Evolutionary conservation across 2,888 invertebrate species (phyloP), one percentile per base, ranked within the genome.

Genomic region (Pteria penguin): DNA sequence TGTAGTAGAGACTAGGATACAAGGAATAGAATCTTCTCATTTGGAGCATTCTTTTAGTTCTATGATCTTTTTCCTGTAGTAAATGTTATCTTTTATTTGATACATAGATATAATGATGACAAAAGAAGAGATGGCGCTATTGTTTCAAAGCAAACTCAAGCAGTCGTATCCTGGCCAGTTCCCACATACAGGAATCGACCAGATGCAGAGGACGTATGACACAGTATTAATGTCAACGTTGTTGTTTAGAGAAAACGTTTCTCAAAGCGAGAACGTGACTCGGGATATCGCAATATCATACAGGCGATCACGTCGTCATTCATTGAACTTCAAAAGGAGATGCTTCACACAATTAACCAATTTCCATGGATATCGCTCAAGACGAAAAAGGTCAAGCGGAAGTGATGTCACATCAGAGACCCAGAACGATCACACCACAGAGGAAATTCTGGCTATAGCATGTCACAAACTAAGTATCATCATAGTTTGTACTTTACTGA

Each of bases 381-480:
- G 70, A 14, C 0, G 2, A n/a, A 70, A 70, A 45, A 29, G 70
- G 31, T 58, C 70, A n/a, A 18, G 24, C 36, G 18, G 4, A 18
- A 2, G 11, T 11, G 36, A 33, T 26, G 14, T 24, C 18, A 18
- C 24, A 14, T 24, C 26, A 5, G 22, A n/a, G 2, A 18, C 66
- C 22, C 31, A 52, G 26, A 29, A 63, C 11, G 45, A 33, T 2
- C 78, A 84, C 61, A 82, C 82, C 58, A 31, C 84, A 18, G 84
- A 86, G 63, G 83, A 84, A 71, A 76, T 76, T 8, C 78, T 86
- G 11, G 84, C 84, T n/a, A 81, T 83, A 26, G 83, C 81, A 2
- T 82, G 85, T 57, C 86, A 86, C 63, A 78, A 77, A 27, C 81
- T 83, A 22, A 88, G 89, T 77, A 79, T 89, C 55, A 81, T 85